Base-by-base conservation (phyloP, 1,140 invertebrate genomes). In the Drosophila ohnishii region DNA sequence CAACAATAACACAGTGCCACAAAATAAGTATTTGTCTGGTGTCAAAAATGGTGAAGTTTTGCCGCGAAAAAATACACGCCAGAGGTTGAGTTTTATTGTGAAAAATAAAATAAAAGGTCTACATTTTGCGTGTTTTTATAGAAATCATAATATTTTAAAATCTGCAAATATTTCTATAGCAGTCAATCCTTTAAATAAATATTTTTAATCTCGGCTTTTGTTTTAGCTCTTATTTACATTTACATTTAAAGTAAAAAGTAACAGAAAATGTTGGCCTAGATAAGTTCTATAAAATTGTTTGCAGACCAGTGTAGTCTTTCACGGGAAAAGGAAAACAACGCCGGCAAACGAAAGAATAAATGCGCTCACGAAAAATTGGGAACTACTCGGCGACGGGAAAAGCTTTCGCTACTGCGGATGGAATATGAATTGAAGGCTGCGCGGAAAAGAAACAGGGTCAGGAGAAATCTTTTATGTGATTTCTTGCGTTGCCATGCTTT, bases 391-490 rank as follows among this genome's bases (percentile, higher is more conserved):
- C n/a, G 45, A 66, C n/a, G 37, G 59, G 37, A 50, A 40, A 50
- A 70, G 69, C 66, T 55, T 69, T 66, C 25, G 19, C 30, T 45
- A 35, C 30, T 19, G 28, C 72, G 55, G 47, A 75, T 66, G 37
- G 60, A 59, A 66, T 75, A 75, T 75, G 73, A 75, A 75, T 75
- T 75, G 73, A 75, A 75, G 72, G 63, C 72, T 67, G 34, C 19
- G 40, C 30, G 40, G 35, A 32, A 28, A 34, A 34, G 37, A 34
- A 48, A 66, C 44, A 56, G 75, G 47, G 67, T 72, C 73, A 69
- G 80, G 82, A 82, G 78, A 75, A 72, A 85, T 85, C 82, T 75
- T 87, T 87, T 87, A 87, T 87, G 78, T 71, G 83, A 86, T 87
- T 87, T 75, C 83, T 55, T 82, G 74, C 28, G 47, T 67, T 76